phyloP scores from a whole-genome alignment of 2,888 invertebrate genomes.

The Agonum fuliginosum region DNA sequence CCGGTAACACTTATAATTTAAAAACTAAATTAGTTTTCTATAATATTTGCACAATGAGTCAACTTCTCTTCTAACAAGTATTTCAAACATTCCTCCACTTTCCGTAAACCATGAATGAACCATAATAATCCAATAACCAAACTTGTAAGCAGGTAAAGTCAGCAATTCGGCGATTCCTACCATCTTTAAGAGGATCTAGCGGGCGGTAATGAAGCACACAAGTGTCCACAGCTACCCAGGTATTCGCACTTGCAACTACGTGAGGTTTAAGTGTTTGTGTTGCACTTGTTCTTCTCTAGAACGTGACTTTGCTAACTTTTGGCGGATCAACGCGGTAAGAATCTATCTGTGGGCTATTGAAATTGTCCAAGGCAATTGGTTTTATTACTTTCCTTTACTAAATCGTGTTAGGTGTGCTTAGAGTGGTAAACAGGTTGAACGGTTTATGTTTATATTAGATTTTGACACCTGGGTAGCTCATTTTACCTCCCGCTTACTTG shows the following conservation, averaged over 20 bases:
- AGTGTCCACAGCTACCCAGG: conserved; percentile 5
- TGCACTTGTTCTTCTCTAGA: conserved; percentile 64
- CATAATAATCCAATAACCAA: conserved; percentile 15
- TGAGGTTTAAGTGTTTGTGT: conserved; percentile 46
- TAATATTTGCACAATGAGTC: neutral
- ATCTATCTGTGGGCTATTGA: conserved; percentile 1
- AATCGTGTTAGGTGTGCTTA: conserved; percentile 39
- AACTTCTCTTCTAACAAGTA: neutral
- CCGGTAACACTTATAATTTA: too few relatives aligned
- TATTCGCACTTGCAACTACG: conserved; percentile 30
- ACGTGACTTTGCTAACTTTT: conserved; percentile 71
- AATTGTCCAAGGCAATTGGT: conserved; percentile 35
- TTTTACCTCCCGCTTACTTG: too few relatives aligned
- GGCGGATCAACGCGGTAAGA: conserved; percentile 64
- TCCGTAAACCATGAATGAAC: conserved; percentile 4
- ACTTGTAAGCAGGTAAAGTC: conserved; percentile 33
- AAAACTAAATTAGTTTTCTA: too few relatives aligned
- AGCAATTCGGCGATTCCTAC: neutral
- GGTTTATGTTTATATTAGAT: conserved; percentile 36
- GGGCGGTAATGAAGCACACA: conserved; percentile 18
- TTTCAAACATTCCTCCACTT: too few relatives aligned
- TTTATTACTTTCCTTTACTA: conserved; percentile 33
- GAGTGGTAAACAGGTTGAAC: conserved; percentile 4
- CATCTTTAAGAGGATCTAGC: conserved; percentile 6
- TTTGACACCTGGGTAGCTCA: conserved; percentile 11